phyloP scores from a whole-genome alignment of 2,888 invertebrate species.

The Cephus pygmeus region DNA sequence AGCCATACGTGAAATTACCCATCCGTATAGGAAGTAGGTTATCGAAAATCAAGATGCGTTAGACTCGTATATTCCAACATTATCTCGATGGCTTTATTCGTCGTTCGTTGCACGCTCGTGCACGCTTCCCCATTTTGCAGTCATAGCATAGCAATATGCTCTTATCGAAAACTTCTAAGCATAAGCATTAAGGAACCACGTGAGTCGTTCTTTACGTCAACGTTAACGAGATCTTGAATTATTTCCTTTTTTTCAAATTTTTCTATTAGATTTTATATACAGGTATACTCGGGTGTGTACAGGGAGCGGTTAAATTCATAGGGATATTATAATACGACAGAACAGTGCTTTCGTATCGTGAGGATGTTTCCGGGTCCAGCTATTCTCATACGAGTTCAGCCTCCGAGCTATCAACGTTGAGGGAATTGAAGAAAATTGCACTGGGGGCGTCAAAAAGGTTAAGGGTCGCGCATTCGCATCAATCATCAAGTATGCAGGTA shows the following conservation, averaged over 20 bases:
- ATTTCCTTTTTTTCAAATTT: not conserved
- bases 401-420: not conserved
- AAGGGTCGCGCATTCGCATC: not conserved
- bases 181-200: not conserved
- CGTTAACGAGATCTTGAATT: not conserved
- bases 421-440: not conserved
- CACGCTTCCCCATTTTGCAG: conserved; percentile 1
- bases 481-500: not conserved
- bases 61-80: conserved; percentile 15
- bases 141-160: not conserved
- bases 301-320: not conserved
- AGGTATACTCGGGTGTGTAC: not conserved
- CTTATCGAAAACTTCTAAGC: not conserved
- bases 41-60: conserved; percentile 21
- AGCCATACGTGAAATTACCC: not conserved
- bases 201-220: not conserved
- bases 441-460: not conserved
- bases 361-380: not conserved
- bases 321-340: not conserved
- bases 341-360: not conserved
- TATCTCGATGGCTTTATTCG: conserved; percentile 25
- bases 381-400: not conserved
- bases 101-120: conserved; percentile 5
- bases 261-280: not conserved
- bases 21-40: conserved; percentile 6